Conservation (phyloP, 2,113 vertebrate genomes). For the Vicugna pacos region DNA sequence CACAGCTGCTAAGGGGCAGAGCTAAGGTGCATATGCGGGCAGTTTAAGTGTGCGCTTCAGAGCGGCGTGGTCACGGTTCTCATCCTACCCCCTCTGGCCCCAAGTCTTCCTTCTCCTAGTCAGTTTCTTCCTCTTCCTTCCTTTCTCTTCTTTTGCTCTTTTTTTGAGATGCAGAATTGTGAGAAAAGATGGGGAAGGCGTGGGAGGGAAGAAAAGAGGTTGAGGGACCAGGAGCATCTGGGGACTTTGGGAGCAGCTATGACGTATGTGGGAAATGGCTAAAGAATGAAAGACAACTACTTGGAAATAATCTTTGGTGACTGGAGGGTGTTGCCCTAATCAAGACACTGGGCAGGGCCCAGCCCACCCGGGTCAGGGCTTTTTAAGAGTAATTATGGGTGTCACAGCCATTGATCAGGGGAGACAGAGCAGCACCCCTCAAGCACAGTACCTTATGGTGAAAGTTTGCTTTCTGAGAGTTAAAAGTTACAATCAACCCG, state of each 20-base stretch:
- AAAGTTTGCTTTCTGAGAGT: background rate
- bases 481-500: no score
- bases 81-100: fast-evolving
- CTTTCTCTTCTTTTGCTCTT: background rate
- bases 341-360: background rate
- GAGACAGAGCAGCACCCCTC: fast-evolving
- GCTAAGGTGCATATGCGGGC: no score
- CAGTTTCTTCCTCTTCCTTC: background rate
- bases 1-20: background rate
- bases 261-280: background rate
- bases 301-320: no score
- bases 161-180: background rate
- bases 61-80: fast-evolving
- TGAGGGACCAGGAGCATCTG: background rate
- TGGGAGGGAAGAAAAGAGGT: background rate
- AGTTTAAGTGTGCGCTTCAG: no score
- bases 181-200: background rate
- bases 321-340: background rate
- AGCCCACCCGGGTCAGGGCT: background rate
- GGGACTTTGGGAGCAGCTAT: fast-evolving
- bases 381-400: background rate
- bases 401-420: fast-evolving
- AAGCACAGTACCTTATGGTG: no score
- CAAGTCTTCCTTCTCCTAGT: background rate
- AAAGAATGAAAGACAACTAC: background rate